Evolutionary conservation across 2,113 vertebrate species (phyloP).

Genomic region (Pampusana beccarii): DNA sequence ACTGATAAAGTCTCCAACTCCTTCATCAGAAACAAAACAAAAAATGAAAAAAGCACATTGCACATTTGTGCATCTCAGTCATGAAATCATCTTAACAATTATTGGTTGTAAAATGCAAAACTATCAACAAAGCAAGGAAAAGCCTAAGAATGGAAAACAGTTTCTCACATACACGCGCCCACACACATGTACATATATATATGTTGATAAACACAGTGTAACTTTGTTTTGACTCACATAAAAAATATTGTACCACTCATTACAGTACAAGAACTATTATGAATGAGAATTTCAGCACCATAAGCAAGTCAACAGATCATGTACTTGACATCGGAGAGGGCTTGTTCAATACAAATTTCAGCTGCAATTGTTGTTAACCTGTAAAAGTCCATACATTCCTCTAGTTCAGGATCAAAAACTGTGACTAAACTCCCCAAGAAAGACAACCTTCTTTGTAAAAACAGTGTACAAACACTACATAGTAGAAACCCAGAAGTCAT

Average conservation of each 20-base stretch:
- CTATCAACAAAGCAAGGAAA: not conserved
- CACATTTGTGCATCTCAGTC: not conserved
- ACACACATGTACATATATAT: rapidly evolving
- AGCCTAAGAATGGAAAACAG: not conserved
- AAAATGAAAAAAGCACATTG: not conserved
- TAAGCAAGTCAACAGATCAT: not conserved
- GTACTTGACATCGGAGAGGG: not conserved
- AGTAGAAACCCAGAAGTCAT: not conserved
- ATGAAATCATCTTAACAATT: not conserved
- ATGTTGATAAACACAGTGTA: not conserved
- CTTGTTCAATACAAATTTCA: not conserved
- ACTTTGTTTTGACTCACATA: not conserved
- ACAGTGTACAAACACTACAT: too few relatives aligned
- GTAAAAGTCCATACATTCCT: not conserved
- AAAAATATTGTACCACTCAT: not conserved
- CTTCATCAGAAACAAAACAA: not conserved
- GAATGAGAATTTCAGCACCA: not conserved
- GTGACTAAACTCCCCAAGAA: not conserved
- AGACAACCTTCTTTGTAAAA: not conserved
- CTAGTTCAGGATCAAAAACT: not conserved
- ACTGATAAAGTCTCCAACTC: not conserved
- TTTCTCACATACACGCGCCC: not conserved
- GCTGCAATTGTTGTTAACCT: not conserved
- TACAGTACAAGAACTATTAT: not conserved
- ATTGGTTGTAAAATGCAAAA: not conserved